Evolutionary conservation across 2,888 invertebrate species (phyloP), one percentile per base, ranked within the genome.

Genomic region (Limulus polyphemus): DNA sequence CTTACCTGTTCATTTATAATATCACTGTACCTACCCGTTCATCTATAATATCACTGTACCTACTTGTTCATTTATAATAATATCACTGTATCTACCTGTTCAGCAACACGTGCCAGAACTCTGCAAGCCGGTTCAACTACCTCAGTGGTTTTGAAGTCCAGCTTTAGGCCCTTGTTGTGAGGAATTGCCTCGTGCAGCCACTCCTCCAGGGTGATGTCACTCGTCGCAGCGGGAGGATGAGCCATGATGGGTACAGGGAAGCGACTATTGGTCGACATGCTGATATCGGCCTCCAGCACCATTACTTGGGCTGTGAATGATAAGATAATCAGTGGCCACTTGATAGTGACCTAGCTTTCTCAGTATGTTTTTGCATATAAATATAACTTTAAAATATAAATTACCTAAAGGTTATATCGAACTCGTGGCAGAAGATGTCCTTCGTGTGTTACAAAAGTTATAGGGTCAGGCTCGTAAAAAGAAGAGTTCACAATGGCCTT

Each of bases 111-210:
- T 17, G 70, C 69, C 32, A 70, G 56, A 14, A 70, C 69, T 51
- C 70, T 58, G 47, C 70, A 70, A 47, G 70, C 70, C 7, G 70
- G 73, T 62, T 76, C 75, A 13, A 77, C 72, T 55, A 75, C 73
- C 67, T 74, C 74, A 51, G 73, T 74, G 51, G 72, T 71, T 62
- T 75, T 75, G 65, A 77, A 75, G 65, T 77, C 74, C n/a, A 77
- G 68, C 61, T 76, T 77, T 52, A 77, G 72, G 2, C 75, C 76
- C 63, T 76, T 76, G 50, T 67, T 69, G 47, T 55, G 69, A 62
- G 57, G 72, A 61, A 61, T 62, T 48, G 69, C 61, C 60, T 70
- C 69, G 9, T 67, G 65, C 13, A 77, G 66, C 75, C 75, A 77
- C 17, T 72, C 71, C 16, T 74, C 72, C 49, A 77, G 69, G 0